A percentile compares a stretch with the other conserved stretches of the same genome.
phyloP scores from a whole-genome alignment of 2,797 vertebrate genomes.

The Dromococcyx pavoninus region DNA sequence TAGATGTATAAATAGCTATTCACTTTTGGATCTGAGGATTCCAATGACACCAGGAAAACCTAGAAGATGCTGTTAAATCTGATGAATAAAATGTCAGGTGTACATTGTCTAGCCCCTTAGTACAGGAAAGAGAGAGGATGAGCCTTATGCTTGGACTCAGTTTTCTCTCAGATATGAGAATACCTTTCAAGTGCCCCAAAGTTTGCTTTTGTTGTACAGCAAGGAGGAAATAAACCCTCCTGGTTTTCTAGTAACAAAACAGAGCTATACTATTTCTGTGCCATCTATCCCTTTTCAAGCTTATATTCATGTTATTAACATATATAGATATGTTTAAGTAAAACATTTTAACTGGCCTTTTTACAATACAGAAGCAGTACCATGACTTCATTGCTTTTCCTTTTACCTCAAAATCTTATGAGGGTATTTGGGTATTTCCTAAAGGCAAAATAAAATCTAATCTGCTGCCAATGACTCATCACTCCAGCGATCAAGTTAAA shows the following conservation, averaged over 20 bases:
- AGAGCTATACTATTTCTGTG: not conserved
- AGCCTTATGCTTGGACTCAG: not conserved
- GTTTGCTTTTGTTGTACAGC: not conserved
- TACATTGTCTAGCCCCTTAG: not conserved
- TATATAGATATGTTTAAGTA: not conserved
- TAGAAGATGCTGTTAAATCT: not conserved
- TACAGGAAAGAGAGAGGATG: not conserved
- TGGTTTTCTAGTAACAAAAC: not conserved
- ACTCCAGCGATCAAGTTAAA: not conserved
- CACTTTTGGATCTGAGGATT: not conserved
- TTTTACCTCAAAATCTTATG: not conserved
- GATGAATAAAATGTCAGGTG: not conserved
- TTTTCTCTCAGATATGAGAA: not conserved
- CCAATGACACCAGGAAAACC: not conserved
- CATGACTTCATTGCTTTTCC: not conserved
- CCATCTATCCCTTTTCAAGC: not conserved
- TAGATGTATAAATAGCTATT: not conserved
- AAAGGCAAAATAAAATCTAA: not conserved
- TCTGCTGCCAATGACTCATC: not conserved
- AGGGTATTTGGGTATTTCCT: not conserved
- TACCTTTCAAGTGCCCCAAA: not conserved
- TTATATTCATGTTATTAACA: not conserved
- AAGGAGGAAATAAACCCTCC: not conserved
- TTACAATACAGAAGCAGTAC: not conserved
- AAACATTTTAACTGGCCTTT: not conserved